Conservation (phyloP, 2,113 vertebrate genomes). For the Crotalus viridis region DNA sequence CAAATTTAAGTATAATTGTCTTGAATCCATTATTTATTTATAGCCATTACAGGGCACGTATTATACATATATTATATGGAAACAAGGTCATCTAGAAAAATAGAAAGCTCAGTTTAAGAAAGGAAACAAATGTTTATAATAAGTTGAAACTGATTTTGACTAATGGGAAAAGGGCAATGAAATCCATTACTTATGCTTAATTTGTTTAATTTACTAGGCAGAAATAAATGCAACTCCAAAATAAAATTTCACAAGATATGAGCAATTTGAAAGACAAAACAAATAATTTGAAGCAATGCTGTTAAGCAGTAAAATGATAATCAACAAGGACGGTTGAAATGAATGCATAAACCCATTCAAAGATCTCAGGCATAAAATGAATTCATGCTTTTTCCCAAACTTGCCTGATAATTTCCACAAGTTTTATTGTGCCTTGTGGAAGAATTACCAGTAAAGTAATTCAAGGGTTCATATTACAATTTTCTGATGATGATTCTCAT, state of each 20-base stretch:
- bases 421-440: constrained; percentile 19
- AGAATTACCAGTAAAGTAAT: constrained; percentile 14
- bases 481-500: constrained; percentile 22
- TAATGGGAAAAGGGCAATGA: neutral
- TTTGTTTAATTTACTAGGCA: constrained; percentile 12
- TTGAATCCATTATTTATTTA: neutral
- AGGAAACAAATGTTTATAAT: neutral
- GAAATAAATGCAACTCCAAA: neutral
- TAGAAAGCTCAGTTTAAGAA: neutral
- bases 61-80: neutral
- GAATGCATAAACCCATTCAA: neutral
- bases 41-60: neutral
- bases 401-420: neutral
- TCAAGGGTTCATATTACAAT: constrained; percentile 16
- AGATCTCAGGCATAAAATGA: constrained; percentile 8
- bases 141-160: neutral
- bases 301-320: constrained; percentile 1
- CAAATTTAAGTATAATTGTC: neutral
- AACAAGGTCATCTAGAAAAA: neutral
- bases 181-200: constrained; percentile 10
- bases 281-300: neutral
- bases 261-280: constrained; percentile 11
- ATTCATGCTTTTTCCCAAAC: constrained; percentile 17
- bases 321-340: neutral
- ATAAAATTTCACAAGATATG: neutral